Evolutionary conservation across 2,797 vertebrate genomes (phyloP), one percentile per base, ranked within the genome.

Genomic region (Megaceryle alcyon): DNA sequence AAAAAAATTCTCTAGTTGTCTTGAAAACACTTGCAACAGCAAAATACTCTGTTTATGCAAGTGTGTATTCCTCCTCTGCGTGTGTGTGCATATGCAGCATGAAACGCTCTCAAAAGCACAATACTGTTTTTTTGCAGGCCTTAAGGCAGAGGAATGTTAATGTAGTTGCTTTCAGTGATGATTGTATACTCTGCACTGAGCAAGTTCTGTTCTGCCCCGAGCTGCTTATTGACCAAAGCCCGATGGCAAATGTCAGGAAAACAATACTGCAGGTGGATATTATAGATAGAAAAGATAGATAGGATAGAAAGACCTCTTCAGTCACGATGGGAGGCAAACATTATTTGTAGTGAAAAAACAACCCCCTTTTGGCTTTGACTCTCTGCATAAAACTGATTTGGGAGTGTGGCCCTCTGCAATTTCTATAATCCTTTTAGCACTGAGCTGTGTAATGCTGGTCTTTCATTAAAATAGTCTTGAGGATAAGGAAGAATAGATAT

Each of bases 351-450:
- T 61, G 64, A 68, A 77, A 88, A 76, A 83, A 61, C n/a, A 82
- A 57, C 77, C 14, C 44, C n/a, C 33, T 94, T 85, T 49, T 70
- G 61, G 56, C 61, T 82, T 80, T 88, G 65, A 78, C 77, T 83
- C 60, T 84, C 51, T 3, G 3, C 65, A 73, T 71, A 82, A 88
- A 95, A 77, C 18, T 65, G 46, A 63, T 33, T 31, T 7, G 3
- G 53, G 81, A 92, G 43, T 82, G 89, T 88, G 90, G 61, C 72
- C 78, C 33, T 72, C 53, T 86, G 93, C 82, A 94, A 41, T 83
- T 96, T 86, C 77, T 93, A 2, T 94, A 95, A 95, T 92, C 90
- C 87, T 86, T 95, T 96, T 95, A 95, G 75, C 86, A 91, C 83
- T 92, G 86, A 95, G 78, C 81, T 96, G 81, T 90, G 75, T 85